These are phyloP conservation scores for Neotoxoptera formosana DNA, from an alignment of 1,140 invertebrate species.

Conservation along the genomic window DNA sequence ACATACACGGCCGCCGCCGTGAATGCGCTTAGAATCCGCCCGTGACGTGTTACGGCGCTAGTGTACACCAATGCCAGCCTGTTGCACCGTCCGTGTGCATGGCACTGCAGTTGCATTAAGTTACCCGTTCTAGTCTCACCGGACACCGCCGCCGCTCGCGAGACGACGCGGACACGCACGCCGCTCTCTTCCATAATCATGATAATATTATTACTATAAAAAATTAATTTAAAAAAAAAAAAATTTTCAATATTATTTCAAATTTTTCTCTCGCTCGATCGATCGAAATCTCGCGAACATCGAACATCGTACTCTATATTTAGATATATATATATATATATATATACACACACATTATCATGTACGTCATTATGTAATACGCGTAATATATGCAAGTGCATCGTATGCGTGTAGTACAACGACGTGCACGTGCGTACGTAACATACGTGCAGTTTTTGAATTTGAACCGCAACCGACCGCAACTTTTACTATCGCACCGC, in stretches of 20 bases:
- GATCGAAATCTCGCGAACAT: not conserved
- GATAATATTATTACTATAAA: not conserved
- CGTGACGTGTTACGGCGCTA: conserved; percentile 52
- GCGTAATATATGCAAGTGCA: not conserved
- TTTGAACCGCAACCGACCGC: not conserved
- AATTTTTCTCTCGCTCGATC: not conserved
- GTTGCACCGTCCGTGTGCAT: conserved; percentile 45
- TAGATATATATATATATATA: not conserved
- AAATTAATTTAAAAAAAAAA: not conserved
- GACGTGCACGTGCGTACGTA: not conserved
- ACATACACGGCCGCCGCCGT: not conserved
- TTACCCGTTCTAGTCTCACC: conserved; percentile 44
- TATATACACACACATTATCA: not conserved
- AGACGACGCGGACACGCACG: not conserved
- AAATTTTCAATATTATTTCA: not conserved
- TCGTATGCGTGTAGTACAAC: not conserved
- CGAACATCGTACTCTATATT: not conserved
- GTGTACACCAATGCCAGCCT: conserved; percentile 45
- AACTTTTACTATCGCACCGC: no score
- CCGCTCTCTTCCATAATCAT: not conserved
- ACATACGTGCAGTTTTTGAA: not conserved
- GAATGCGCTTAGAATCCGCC: conserved; percentile 15
- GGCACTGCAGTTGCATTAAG: conserved; percentile 52
- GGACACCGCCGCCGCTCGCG: not conserved
- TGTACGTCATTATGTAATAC: not conserved